Evolutionary conservation across 2,888 invertebrate species (phyloP), one percentile per base, ranked within the genome.

Genomic region (Yponomeuta sedellus): DNA sequence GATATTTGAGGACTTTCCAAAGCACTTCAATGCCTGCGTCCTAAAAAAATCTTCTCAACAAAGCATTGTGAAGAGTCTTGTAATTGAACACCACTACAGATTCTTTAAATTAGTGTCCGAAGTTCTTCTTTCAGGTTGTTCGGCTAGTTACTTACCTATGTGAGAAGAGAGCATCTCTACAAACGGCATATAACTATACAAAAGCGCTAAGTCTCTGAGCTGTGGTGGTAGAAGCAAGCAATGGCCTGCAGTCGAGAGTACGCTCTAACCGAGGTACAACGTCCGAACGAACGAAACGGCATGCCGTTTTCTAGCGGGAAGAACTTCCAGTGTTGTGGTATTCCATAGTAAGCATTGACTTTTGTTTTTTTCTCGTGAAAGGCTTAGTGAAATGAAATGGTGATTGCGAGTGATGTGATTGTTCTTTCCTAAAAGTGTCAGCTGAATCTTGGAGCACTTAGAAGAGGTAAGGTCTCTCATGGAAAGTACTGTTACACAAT

Each of bases 401-500:
- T 34, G 34, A 52, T 52, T 12, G 5, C 44, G 44, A 16, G 44
- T 52, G 44, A 52, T 52, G 44, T 52, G 44, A 52, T 52, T 52
- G 44, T 16, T 12, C 44, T 52, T 52, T 52, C 16, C 44, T 52
- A 52, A 52, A 12, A 52, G 44, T 52, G 44, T 52, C 44, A 16
- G 44, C 44, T 52, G 16, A 12, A 52, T 16, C 44, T 52, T 52
- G 16, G 44, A 16, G 16, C 34, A 34, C 34, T 34, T 52, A 16
- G 44, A 52, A 52, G 44, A 52, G 44, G 44, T 52, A 16, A 52
- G 44, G 44, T 52, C 44, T 52, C 16, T 52, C 16, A 5, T 52
- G 44, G 44, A 52, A 52, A 52, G 44, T 52, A 52, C 44, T 52
- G 44, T 52, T 52, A 52, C 44, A 52, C 44, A 52, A 52, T 52